These are phyloP conservation scores for Hypotaenidia okinawae DNA, from an alignment of 2,797 vertebrate genomes.

Conservation along the genomic window DNA sequence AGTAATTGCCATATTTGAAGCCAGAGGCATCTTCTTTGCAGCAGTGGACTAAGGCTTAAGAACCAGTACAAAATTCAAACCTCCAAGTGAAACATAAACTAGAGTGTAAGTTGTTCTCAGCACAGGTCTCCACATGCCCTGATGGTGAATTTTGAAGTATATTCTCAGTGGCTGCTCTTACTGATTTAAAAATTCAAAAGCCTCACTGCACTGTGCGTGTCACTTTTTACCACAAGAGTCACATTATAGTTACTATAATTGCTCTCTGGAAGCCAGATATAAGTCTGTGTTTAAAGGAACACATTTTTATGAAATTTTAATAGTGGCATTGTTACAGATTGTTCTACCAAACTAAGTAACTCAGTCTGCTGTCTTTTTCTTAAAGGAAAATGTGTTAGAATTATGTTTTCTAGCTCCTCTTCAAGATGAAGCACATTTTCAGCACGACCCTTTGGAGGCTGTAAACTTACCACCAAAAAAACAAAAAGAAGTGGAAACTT, in stretches of 20 bases:
- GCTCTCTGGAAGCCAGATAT: constrained; percentile 58
- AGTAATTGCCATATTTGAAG: background rate
- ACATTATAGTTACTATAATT: constrained; percentile 60
- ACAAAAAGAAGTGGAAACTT: background rate
- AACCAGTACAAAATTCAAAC: constrained; percentile 18
- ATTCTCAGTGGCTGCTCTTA: constrained; percentile 29
- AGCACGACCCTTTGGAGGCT: background rate
- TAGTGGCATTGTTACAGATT: constrained; percentile 43
- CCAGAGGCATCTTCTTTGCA: background rate
- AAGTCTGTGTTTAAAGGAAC: constrained; percentile 64
- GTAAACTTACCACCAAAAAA: background rate
- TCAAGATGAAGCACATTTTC: background rate
- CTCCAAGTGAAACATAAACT: background rate
- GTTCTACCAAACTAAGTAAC: constrained; percentile 47
- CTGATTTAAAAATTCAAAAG: constrained; percentile 63
- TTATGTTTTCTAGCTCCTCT: background rate
- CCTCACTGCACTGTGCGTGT: constrained; percentile 32
- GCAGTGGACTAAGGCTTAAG: background rate
- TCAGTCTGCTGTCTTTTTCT: background rate
- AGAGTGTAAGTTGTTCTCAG: background rate
- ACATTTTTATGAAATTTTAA: constrained; percentile 63
- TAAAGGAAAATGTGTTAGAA: background rate
- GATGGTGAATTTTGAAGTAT: constrained; percentile 31
- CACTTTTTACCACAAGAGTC: constrained; percentile 54
- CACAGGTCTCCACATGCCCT: background rate